These are phyloP conservation scores for Cryptomyrus ogoouensis DNA, from an alignment of 2,113 vertebrate genomes.

Conservation along the genomic window DNA sequence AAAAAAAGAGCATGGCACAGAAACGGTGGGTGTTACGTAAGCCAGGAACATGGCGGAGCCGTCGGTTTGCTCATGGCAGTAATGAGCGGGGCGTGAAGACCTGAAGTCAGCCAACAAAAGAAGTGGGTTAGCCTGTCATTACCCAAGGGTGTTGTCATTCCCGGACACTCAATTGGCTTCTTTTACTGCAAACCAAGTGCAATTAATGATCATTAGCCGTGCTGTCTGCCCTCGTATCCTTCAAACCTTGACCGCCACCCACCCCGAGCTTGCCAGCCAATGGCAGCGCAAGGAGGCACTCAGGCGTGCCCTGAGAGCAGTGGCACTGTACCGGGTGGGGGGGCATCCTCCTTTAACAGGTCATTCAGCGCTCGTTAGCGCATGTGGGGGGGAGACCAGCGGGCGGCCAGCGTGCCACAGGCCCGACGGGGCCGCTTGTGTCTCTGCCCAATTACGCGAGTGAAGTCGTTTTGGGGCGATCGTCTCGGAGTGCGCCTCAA, in stretches of 20 bases:
- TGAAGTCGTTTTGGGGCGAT: conserved; percentile 46
- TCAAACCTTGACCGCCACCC: conserved; percentile 74
- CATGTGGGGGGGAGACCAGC: conserved; percentile 58
- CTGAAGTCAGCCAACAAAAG: conserved; percentile 44
- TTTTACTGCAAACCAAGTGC: conserved; percentile 77
- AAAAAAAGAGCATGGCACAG: conserved; percentile 42
- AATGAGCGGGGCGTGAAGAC: conserved; percentile 17
- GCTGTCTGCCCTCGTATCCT: conserved; percentile 77
- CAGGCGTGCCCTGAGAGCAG: conserved; percentile 70
- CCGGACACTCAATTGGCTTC: conserved; percentile 68
- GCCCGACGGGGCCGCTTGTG: conserved; percentile 75
- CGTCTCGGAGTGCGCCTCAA: conserved; percentile 62
- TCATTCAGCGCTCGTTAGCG: conserved; percentile 77
- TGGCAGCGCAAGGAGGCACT: conserved; percentile 55
- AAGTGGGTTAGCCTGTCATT: conserved; percentile 40
- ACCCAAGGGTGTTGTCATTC: conserved; percentile 65
- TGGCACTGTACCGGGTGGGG: conserved; percentile 61
- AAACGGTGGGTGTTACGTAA: conserved; percentile 57
- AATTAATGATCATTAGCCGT: conserved; percentile 97
- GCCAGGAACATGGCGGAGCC: conserved; percentile 43
- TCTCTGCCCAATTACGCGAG: conserved; percentile 81
- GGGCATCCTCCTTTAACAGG: conserved; percentile 81
- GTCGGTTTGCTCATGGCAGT: conserved; percentile 30
- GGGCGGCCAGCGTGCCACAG: conserved; percentile 79
- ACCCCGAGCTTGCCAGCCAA: conserved; percentile 58